A percentile compares a stretch with the other conserved stretches of the same genome.
Evolutionary conservation across 2,797 vertebrate species (phyloP).

Genomic region (Lophius americanus): DNA sequence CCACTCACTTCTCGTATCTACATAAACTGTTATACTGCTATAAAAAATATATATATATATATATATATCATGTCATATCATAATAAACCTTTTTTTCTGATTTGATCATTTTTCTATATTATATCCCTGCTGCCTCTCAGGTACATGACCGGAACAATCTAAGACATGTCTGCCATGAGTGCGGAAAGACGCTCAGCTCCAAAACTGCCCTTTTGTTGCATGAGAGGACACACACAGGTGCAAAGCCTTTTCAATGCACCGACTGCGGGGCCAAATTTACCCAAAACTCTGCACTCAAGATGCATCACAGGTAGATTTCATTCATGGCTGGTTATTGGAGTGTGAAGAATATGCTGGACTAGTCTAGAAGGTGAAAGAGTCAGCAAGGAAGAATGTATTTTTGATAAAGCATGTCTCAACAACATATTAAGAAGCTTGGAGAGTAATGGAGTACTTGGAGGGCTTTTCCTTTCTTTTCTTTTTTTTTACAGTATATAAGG

Average conservation of each 20-base stretch:
- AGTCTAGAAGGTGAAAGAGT: background rate
- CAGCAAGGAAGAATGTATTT: background rate
- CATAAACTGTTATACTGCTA: background rate
- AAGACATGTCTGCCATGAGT: conserved; percentile 87
- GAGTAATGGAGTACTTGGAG: too few relatives aligned
- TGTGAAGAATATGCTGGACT: too few relatives aligned
- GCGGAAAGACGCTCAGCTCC: conserved; percentile 95
- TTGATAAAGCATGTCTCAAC: background rate
- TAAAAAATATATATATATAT: background rate
- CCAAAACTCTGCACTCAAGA: conserved; percentile 96
- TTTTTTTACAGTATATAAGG: too few relatives aligned
- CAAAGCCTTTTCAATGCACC: conserved; percentile 89
- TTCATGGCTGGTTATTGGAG: background rate
- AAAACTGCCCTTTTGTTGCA: conserved; percentile 91
- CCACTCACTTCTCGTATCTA: too few relatives aligned
- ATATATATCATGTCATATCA: background rate
- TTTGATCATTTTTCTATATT: background rate
- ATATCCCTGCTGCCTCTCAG: conserved; percentile 31
- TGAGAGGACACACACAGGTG: conserved; percentile 92
- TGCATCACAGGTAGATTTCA: conserved; percentile 89
- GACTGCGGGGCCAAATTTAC: conserved; percentile 92
- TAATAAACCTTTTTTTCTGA: background rate
- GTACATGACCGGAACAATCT: conserved; percentile 92
- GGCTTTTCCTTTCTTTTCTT: too few relatives aligned
- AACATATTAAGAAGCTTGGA: too few relatives aligned